phyloP scores from a whole-genome alignment of 2,888 invertebrate species.

The Andrena dorsata region DNA sequence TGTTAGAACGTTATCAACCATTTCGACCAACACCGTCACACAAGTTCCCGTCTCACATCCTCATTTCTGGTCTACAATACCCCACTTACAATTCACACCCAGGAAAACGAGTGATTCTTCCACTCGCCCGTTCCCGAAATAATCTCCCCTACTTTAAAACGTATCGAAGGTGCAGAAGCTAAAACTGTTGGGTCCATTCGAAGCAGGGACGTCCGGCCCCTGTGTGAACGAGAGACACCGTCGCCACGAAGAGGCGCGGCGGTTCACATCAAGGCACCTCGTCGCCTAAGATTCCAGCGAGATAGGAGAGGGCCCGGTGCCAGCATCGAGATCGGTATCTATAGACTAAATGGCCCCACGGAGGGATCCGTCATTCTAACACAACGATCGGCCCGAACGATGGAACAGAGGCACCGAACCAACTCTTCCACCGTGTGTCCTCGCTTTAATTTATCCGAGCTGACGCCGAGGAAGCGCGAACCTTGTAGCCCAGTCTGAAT shows the following conservation, averaged over 20 bases:
- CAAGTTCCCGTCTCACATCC: no score
- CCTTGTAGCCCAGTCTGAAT: slow-evolving; percentile 52
- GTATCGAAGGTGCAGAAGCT: not conserved
- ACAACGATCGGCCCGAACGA: slow-evolving; percentile 68
- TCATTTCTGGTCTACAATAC: no score
- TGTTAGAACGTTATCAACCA: no score
- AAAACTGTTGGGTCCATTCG: slow-evolving; percentile 10
- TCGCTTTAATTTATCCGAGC: slow-evolving; percentile 79
- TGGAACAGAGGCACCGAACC: slow-evolving; percentile 41
- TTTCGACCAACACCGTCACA: no score
- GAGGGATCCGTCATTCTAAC: slow-evolving; percentile 83
- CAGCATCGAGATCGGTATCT: slow-evolving; percentile 80
- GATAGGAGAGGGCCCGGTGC: slow-evolving; percentile 63
- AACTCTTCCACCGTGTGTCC: slow-evolving; percentile 54
- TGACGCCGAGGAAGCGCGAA: slow-evolving; percentile 70
- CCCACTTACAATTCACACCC: no score
- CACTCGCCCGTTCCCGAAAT: no score
- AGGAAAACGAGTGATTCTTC: no score
- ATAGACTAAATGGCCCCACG: slow-evolving; percentile 79
- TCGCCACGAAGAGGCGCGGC: slow-evolving; percentile 38
- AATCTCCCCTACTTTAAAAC: not conserved
- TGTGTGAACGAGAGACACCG: not conserved
- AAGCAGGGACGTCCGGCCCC: not conserved
- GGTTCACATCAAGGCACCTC: slow-evolving; percentile 55
- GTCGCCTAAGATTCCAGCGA: slow-evolving; percentile 68